phyloP scores from a whole-genome alignment of 2,113 vertebrate genomes.

The Rhineura floridana region DNA sequence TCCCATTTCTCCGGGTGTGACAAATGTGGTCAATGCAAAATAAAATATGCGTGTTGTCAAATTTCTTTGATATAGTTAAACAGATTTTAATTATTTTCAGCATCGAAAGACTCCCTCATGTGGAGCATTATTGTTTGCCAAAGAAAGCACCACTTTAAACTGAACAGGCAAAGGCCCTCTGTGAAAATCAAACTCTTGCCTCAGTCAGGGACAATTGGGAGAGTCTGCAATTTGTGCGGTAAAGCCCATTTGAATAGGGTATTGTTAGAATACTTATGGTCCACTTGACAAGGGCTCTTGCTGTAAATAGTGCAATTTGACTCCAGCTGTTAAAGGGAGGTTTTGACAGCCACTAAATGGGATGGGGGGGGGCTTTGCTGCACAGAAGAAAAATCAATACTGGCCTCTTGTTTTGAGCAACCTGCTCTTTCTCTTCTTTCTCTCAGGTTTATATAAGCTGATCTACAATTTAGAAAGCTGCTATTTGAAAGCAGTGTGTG shows the following conservation, averaged over 20 bases:
- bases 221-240: constrained; percentile 84
- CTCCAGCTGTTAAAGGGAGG: constrained; percentile 97
- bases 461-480: constrained; percentile 75
- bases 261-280: constrained; percentile 85
- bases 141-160: constrained; percentile 73
- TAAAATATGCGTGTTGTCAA: constrained; percentile 82
- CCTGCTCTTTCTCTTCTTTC: constrained; percentile 84
- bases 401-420: constrained; percentile 89
- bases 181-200: constrained; percentile 79
- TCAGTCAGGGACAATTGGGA: constrained; percentile 75
- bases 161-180: constrained; percentile 68
- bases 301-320: constrained; percentile 99
- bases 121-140: constrained; percentile 68
- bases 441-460: constrained; percentile 76
- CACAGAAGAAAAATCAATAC: constrained; percentile 95
- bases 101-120: constrained; percentile 65
- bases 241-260: constrained; percentile 86
- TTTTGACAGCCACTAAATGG: constrained; percentile 96
- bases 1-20: constrained; percentile 68
- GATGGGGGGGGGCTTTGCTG: constrained; percentile 85
- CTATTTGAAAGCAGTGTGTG: constrained; percentile 60
- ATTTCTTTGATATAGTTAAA: constrained; percentile 79
- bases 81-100: constrained; percentile 80
- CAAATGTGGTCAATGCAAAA: constrained; percentile 80
- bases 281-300: constrained; percentile 89